Evolutionary conservation across 2,888 invertebrate genomes (phyloP).

Genomic region (Polydrusus pterygomalis): DNA sequence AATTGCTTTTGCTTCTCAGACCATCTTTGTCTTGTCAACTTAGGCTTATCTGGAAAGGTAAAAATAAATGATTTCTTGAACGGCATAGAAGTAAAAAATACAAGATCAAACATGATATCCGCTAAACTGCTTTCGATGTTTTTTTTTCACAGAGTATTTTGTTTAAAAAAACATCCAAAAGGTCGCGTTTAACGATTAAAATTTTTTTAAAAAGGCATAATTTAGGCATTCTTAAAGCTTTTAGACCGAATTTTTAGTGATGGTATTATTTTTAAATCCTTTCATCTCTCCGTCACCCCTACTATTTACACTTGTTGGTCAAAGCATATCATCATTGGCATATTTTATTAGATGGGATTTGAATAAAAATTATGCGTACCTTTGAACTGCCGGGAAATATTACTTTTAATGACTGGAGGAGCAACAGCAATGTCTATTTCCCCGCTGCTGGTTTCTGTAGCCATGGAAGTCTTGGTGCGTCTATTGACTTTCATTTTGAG

Average conservation of each 20-base stretch:
- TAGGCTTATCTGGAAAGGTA: too few species aligned
- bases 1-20: too few species aligned
- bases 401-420: neutral
- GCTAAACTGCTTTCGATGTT: too few species aligned
- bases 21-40: too few species aligned
- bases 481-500: neutral
- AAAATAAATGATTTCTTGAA: too few species aligned
- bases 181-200: neutral
- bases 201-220: neutral
- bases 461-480: neutral
- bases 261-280: neutral
- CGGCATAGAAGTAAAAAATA: neutral
- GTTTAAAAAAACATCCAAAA: neutral
- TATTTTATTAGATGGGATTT: neutral
- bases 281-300: neutral
- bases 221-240: slow-evolving; percentile 1
- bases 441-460: neutral
- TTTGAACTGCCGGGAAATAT: neutral
- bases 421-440: neutral
- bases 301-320: neutral
- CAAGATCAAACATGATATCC: neutral
- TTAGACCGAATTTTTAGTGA: neutral
- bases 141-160: neutral
- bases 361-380: neutral
- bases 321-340: neutral